Conservation (phyloP, 2,113 vertebrate genomes). For the Pygoscelis antarcticus region DNA sequence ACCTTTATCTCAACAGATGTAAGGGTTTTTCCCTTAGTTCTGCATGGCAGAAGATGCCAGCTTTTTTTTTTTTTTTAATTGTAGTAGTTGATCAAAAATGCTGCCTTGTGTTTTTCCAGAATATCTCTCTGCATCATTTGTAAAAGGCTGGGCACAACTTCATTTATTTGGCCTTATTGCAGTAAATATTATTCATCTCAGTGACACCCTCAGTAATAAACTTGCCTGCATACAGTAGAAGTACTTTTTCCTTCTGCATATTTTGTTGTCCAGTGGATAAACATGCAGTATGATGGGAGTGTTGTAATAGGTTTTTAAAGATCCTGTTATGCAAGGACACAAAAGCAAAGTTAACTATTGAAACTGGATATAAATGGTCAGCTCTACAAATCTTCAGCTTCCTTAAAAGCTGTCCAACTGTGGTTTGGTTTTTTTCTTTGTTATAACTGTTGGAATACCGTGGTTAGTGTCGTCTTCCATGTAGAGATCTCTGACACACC, state of each 20-base stretch:
- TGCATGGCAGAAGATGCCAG: background rate
- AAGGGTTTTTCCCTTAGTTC: background rate
- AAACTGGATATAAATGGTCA: background rate
- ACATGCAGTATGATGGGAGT: background rate
- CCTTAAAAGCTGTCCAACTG: background rate
- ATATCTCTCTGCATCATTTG: background rate
- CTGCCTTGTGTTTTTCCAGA: background rate
- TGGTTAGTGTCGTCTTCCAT: rapidly evolving
- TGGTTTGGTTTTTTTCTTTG: background rate
- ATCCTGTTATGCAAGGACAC: background rate
- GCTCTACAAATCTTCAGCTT: background rate
- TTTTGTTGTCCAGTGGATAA: background rate
- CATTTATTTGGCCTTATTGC: background rate
- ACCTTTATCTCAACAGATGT: background rate
- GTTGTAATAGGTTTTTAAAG: background rate
- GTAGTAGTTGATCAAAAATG: background rate
- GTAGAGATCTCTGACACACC: background rate
- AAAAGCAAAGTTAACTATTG: background rate
- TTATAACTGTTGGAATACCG: background rate
- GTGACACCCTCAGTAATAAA: background rate
- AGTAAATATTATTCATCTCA: background rate
- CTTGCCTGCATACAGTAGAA: background rate
- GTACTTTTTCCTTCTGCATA: background rate
- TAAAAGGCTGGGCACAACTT: background rate
- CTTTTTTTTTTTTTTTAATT: background rate